Evolutionary conservation across 2,888 invertebrate genomes (phyloP).

Genomic region (Halocaridina rubra): DNA sequence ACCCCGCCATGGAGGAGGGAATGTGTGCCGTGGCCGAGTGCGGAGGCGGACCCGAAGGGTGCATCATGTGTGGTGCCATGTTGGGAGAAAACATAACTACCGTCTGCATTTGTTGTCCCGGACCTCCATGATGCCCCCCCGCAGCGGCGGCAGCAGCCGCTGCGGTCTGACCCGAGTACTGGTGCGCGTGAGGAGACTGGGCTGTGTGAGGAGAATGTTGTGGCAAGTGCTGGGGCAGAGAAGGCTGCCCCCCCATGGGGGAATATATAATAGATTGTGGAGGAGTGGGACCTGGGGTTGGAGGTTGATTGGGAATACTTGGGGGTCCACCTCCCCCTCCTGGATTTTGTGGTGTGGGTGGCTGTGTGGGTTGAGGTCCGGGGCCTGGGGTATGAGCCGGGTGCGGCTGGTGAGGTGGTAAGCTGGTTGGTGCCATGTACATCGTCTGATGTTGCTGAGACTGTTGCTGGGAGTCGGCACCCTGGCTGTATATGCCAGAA

Average conservation of each 20-base stretch:
- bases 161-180: slow-evolving; percentile 29
- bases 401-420: slow-evolving; percentile 58
- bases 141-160: slow-evolving; percentile 16
- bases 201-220: slow-evolving; percentile 58
- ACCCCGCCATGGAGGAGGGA: slow-evolving; percentile 57
- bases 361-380: slow-evolving; percentile 51
- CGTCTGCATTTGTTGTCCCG: slow-evolving; percentile 44
- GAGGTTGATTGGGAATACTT: slow-evolving; percentile 53
- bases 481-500: slow-evolving; percentile 60
- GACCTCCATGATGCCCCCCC: slow-evolving; percentile 11
- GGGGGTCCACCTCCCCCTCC: slow-evolving; percentile 50
- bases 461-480: slow-evolving; percentile 52
- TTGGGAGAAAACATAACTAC: slow-evolving; percentile 39
- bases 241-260: slow-evolving; percentile 51
- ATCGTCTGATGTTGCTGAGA: slow-evolving; percentile 47
- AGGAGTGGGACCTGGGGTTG: slow-evolving; percentile 52
- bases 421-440: slow-evolving; percentile 44
- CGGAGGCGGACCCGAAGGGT: slow-evolving; percentile 48
- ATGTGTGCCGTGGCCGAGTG: slow-evolving; percentile 57
- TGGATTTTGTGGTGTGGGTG: slow-evolving; percentile 57
- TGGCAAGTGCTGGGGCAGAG: slow-evolving; percentile 52
- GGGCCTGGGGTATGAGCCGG: slow-evolving; percentile 52
- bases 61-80: slow-evolving; percentile 41
- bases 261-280: slow-evolving; percentile 47
- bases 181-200: slow-evolving; percentile 48